These are phyloP conservation scores for Stictonetta naevosa DNA, from an alignment of 2,113 vertebrate genomes.

Conservation along the genomic window DNA sequence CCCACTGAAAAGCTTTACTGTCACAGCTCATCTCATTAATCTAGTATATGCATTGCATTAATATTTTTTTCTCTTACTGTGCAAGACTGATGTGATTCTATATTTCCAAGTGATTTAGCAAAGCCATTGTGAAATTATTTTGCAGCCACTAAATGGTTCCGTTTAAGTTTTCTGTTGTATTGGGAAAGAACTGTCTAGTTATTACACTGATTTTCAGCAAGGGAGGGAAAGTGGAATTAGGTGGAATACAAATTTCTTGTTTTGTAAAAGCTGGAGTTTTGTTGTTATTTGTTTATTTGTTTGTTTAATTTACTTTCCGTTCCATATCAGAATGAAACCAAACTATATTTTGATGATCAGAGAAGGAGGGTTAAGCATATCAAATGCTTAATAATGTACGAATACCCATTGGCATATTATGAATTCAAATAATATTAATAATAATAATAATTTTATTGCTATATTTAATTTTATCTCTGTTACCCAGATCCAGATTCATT, in stretches of 20 bases:
- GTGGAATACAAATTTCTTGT: not conserved
- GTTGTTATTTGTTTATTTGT: not conserved
- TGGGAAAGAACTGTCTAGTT: not conserved
- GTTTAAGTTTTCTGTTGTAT: slow-evolving; percentile 4
- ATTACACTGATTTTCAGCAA: not conserved
- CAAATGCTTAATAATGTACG: not conserved
- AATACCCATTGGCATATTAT: not conserved
- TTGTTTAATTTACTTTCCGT: not conserved
- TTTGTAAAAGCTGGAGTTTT: not conserved
- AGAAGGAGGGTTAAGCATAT: not conserved
- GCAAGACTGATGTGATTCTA: slow-evolving; percentile 1
- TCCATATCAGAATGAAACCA: not conserved
- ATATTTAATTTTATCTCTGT: not conserved
- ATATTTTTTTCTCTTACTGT: not conserved
- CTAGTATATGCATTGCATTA: not conserved
- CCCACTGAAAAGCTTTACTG: not conserved
- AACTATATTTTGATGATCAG: not conserved
- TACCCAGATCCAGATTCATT: not conserved
- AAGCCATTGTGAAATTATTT: slow-evolving; percentile 16
- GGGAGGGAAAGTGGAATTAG: not conserved
- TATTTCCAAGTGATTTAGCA: slow-evolving; percentile 42
- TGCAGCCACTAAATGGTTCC: slow-evolving; percentile 6
- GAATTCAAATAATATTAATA: not conserved
- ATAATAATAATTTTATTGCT: not conserved
- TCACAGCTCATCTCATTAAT: slow-evolving; percentile 2